These are phyloP conservation scores for Seriola aureovittata DNA, from an alignment of 2,113 vertebrate genomes.

Conservation along the genomic window DNA sequence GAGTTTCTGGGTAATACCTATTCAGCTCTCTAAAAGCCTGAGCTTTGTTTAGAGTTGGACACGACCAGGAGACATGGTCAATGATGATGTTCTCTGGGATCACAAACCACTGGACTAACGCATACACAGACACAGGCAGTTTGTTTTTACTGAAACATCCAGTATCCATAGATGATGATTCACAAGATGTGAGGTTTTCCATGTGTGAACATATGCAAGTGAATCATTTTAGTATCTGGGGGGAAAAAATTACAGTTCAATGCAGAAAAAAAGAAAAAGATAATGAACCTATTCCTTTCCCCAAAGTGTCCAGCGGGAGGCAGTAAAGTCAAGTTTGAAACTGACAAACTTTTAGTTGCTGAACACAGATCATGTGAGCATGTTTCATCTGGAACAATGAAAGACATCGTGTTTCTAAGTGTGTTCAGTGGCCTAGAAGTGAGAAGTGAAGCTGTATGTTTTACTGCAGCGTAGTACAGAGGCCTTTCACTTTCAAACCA, in stretches of 20 bases:
- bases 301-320: slow-evolving; percentile 1
- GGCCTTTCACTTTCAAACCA: neutral
- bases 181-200: neutral
- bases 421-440: neutral
- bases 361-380: too few species aligned
- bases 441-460: neutral
- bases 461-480: neutral
- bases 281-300: neutral
- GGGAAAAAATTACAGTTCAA: neutral
- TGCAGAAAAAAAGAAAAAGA: neutral
- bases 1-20: too few species aligned
- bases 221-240: neutral
- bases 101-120: too few species aligned
- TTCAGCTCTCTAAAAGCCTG: too few species aligned
- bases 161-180: neutral
- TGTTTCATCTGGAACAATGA: neutral
- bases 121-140: too few species aligned
- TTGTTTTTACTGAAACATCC: neutral
- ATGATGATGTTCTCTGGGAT: too few species aligned
- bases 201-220: neutral
- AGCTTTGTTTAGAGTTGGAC: too few species aligned
- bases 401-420: neutral
- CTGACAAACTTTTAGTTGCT: too few species aligned
- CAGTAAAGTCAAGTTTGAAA: neutral
- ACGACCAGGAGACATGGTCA: too few species aligned